Conservation (phyloP, 1,140 invertebrate genomes). For the Carposina sasakii region DNA sequence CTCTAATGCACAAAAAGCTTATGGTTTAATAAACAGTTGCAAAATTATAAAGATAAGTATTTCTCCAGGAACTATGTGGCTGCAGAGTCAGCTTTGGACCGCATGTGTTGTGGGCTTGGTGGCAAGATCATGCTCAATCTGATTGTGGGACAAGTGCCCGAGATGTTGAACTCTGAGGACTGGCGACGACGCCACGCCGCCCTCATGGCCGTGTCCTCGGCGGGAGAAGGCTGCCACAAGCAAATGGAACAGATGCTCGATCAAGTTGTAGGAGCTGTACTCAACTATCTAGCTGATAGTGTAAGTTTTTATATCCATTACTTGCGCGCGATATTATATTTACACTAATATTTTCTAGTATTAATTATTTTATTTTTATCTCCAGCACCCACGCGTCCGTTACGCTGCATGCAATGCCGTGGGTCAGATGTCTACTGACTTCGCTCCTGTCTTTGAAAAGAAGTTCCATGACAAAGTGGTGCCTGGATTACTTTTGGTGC, state of each 20-base stretch:
- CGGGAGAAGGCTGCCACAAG: conserved; percentile 98
- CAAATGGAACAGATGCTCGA: conserved; percentile 96
- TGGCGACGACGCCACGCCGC: conserved; percentile 95
- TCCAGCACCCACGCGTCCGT: conserved; percentile 90
- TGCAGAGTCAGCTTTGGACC: conserved; percentile 96
- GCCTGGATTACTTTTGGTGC: conserved; percentile 89
- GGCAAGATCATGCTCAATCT: conserved; percentile 96
- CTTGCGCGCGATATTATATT: no score
- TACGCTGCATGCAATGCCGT: conserved; percentile 99
- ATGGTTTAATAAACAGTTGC: background rate
- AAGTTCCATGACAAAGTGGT: conserved; percentile 97
- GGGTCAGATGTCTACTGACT: conserved; percentile 99
- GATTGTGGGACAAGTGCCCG: conserved; percentile 88
- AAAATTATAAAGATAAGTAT: conserved; percentile 17
- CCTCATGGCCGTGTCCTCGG: conserved; percentile 98
- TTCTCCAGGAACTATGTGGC: conserved; percentile 88
- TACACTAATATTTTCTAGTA: no score
- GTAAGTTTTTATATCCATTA: no score
- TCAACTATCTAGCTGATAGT: conserved; percentile 90
- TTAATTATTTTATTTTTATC: conserved; percentile 16
- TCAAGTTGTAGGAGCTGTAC: conserved; percentile 91
- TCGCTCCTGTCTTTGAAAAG: conserved; percentile 96
- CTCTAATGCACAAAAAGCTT: background rate
- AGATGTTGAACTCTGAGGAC: conserved; percentile 88
- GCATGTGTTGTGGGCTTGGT: conserved; percentile 95